Evolutionary conservation across 2,113 vertebrate genomes (phyloP).

Genomic region (Microtus richardsoni): DNA sequence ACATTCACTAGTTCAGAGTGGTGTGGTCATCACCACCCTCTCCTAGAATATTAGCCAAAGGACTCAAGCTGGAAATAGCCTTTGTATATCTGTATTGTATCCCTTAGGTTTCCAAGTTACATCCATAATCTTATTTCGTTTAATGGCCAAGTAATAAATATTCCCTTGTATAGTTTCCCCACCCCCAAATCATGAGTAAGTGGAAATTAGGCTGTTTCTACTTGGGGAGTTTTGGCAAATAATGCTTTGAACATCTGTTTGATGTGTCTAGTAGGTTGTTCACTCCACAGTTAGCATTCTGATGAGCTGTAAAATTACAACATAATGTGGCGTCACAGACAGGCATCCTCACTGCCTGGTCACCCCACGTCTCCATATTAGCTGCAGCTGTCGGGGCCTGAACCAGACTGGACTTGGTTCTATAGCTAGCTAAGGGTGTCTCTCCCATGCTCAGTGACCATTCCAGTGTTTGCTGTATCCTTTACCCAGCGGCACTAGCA

Average conservation of each 20-base stretch:
- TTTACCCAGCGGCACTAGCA: background rate
- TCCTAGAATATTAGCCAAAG: background rate
- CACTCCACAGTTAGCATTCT: background rate
- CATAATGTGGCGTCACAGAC: too few species aligned
- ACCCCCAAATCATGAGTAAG: background rate
- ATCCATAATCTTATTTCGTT: background rate
- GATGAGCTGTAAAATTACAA: background rate
- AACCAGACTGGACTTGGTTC: background rate
- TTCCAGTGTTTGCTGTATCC: background rate
- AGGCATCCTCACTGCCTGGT: background rate
- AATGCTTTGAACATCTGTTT: background rate
- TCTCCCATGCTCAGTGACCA: background rate
- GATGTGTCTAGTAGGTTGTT: background rate
- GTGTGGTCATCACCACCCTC: too few species aligned
- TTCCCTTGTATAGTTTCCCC: background rate
- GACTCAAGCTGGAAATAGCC: background rate
- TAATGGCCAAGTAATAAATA: background rate
- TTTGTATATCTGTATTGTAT: background rate
- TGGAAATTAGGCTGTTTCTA: background rate
- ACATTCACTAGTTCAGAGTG: background rate
- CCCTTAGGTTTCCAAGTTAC: background rate
- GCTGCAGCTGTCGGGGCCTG: background rate
- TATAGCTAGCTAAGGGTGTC: background rate
- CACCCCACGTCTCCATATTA: background rate
- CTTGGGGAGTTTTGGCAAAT: background rate